Conservation (phyloP, 1,140 invertebrate species). For the Aradophagus sp. region DNA sequence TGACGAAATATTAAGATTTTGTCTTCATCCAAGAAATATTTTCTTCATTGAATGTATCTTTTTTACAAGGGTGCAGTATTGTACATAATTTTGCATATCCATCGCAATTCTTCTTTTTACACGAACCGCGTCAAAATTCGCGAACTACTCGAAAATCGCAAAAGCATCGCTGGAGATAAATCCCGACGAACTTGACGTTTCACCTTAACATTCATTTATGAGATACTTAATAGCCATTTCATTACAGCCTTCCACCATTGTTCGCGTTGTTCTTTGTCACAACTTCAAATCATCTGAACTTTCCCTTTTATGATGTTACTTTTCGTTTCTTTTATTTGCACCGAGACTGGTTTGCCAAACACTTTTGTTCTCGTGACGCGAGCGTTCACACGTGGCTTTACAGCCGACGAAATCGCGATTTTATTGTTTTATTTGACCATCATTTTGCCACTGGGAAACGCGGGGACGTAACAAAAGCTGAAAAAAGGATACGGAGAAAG, state of each 20-base stretch:
- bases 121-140: too few relatives aligned
- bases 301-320: constrained; percentile 49
- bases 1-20: too few relatives aligned
- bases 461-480: not conserved
- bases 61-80: too few relatives aligned
- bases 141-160: too few relatives aligned
- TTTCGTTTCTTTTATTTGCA: constrained; percentile 45
- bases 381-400: constrained; percentile 35
- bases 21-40: too few relatives aligned
- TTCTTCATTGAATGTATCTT: too few relatives aligned
- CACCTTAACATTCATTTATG: constrained; percentile 43
- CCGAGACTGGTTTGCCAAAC: constrained; percentile 24
- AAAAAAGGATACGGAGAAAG: not conserved
- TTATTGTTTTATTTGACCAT: constrained; percentile 36
- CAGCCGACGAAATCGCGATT: too few relatives aligned
- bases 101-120: too few relatives aligned
- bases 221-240: constrained; percentile 12
- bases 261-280: constrained; percentile 34
- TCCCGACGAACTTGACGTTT: constrained; percentile 30
- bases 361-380: too few relatives aligned
- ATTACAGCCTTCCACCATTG: constrained; percentile 22
- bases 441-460: constrained; percentile 12
- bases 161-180: too few relatives aligned
- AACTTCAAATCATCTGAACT: constrained; percentile 28
- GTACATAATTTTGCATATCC: too few relatives aligned